phyloP scores from a whole-genome alignment of 2,113 vertebrate species.

The Alces alces region DNA sequence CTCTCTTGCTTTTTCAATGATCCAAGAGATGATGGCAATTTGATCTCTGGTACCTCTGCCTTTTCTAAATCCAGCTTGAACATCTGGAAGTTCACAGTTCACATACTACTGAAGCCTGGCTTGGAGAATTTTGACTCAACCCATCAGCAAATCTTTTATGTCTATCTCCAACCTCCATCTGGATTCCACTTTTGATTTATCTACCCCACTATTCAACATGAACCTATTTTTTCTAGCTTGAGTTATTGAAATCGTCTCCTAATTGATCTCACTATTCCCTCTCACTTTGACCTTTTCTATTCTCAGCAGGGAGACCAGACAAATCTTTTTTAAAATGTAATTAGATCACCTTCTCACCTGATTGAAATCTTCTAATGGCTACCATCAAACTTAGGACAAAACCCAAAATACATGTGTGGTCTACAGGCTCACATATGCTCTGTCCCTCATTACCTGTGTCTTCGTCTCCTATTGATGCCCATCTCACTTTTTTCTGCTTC shows the following conservation, averaged over 20 bases:
- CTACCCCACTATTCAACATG: not conserved
- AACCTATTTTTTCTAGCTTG: not conserved
- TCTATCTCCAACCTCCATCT: not conserved
- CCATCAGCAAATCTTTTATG: not conserved
- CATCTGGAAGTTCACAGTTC: not conserved
- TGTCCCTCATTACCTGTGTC: not conserved
- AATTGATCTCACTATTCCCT: not conserved
- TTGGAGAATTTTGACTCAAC: not conserved
- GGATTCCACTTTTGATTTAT: not conserved
- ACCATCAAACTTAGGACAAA: not conserved
- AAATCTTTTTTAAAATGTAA: not conserved
- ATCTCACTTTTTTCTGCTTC: not conserved
- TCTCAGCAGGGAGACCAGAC: not conserved
- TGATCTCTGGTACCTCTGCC: not conserved
- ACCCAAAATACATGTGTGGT: not conserved
- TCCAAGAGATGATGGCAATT: not conserved
- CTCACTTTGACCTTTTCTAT: not conserved
- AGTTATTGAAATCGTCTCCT: not conserved
- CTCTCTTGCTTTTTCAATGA: not conserved
- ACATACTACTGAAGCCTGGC: not conserved
- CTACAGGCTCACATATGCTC: not conserved
- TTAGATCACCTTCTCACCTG: not conserved
- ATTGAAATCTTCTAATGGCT: not conserved
- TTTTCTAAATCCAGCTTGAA: not conserved
- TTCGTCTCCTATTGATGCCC: not conserved